Evolutionary conservation across 2,113 vertebrate species (phyloP), one percentile per base, ranked within the genome.

Genomic region (Colaptes auratus): DNA sequence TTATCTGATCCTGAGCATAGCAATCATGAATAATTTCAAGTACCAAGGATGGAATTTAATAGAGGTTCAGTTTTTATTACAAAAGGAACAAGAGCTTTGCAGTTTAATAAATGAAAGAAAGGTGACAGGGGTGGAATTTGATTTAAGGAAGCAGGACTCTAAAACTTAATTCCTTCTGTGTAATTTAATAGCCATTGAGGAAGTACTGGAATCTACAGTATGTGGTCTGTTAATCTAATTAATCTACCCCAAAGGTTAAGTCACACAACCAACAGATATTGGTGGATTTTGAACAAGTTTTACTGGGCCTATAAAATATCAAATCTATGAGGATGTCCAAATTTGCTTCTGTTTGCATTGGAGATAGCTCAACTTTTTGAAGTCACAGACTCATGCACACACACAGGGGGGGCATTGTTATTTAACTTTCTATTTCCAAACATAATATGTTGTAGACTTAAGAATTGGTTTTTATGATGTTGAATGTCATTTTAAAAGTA

Each of bases 161-260:
- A 73, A 96, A 96, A 86, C 92, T 69, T 95, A 96, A 96, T 97
- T 96, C 96, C 87, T 97, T 87, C 93, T 96, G 80, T 95, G 97
- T 95, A 96, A 97, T 96, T 89, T 90, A 97, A 97, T 97, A 97
- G 92, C 93, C 81, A 74, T 95, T 91, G 96, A 94, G 95, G 96
- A 97, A 97, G 93, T 95, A 87, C 35, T 90, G 94, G 95, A 96
- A 96, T 92, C 94, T 96, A 95, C 95, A 96, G 82, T 94, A 95
- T 96, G 93, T 79, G 71, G 88, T 96, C 96, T 97, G 96, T 95
- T 96, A 96, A 97, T 96, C 93, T 91, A 96, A 95, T 96, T 97
- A 96, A 96, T 93, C 73, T 95, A 87, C 64, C 59, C 82, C 94
- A 81, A 96, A 96, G 93, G 88, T 95, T 96, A 93, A 95, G 89